Evolutionary conservation across 1,140 invertebrate species (phyloP).

Genomic region (Hormaphis cornu): DNA sequence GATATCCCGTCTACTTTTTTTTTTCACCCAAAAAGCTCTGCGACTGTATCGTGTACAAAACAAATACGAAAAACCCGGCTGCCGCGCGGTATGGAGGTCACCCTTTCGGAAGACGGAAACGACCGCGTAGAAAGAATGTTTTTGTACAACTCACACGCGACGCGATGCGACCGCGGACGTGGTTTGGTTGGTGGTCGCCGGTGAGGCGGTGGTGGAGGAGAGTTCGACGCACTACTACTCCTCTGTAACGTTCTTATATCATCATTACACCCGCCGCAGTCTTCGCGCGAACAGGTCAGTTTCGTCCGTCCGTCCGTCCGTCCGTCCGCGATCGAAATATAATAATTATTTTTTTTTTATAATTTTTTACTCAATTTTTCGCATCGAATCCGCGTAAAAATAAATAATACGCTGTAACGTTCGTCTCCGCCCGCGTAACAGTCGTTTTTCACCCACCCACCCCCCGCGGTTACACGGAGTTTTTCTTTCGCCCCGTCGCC

Average conservation of each 20-base stretch:
- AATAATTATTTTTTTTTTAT: not conserved
- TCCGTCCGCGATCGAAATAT: not conserved
- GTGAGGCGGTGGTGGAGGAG: not conserved
- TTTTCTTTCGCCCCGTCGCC: no score
- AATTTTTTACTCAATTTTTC: not conserved
- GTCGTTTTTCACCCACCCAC: no score
- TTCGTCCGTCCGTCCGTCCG: slow-evolving; percentile 7
- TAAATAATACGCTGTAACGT: no score
- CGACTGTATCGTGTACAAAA: not conserved
- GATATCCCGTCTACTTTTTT: no score
- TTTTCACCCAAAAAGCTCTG: not conserved
- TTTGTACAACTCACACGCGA: not conserved
- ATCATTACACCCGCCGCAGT: slow-evolving; percentile 14
- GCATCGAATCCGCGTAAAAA: not conserved
- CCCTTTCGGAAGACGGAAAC: slow-evolving; percentile 12
- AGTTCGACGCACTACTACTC: slow-evolving; percentile 16
- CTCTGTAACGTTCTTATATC: not conserved
- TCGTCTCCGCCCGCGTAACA: no score
- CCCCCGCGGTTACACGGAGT: not conserved
- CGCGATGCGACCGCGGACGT: not conserved
- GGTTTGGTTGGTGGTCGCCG: not conserved
- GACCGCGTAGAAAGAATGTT: not conserved
- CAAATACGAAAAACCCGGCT: slow-evolving; percentile 1
- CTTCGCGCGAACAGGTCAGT: slow-evolving; percentile 23
- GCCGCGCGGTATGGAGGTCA: slow-evolving; percentile 27